Base-by-base conservation (phyloP, 2,888 invertebrate genomes). In the Mechanitis messenoides region DNA sequence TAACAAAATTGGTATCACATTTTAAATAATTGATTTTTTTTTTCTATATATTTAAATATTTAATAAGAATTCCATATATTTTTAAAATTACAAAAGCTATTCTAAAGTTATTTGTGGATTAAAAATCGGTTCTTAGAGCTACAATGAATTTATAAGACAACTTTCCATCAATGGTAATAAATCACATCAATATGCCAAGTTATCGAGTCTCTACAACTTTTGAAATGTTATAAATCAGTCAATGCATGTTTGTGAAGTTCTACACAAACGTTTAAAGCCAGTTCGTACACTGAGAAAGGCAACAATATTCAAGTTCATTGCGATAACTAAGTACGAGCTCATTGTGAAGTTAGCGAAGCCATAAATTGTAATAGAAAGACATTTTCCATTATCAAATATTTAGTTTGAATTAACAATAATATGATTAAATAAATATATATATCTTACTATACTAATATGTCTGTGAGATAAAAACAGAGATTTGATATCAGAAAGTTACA, bases 241-340 rank as follows among this genome's bases (percentile, higher is more conserved):
- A 45, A 53, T 61, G 53, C 62, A 65, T 63, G 67, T 64, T 65
- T 66, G 65, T 67, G 59, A 66, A 69, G 66, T 69, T 69, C 68
- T 66, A 65, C 59, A 66, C 66, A 66, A 66, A 64, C 66, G 61
- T 64, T 66, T 61, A 62, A 61, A 62, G 61, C 66, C 53, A 58
- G 66, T 64, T 56, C 64, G 68, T 68, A 67, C 66, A 68, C 66
- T 62, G 60, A 65, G 59, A 64, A 64, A 62, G 59, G 60, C 63
- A 68, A 67, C 68, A 69, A 69, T 66, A 68, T 64, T 60, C 65
- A 69, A 69, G 67, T 64, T 66, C 62, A 59, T 56, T 58, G 58
- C 81, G 85, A 87, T 88, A 86, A 83, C 86, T 85, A 84, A 80
- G 78, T 75, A 84, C 84, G 81, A 79, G 83, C 74, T 79, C 78